A percentile compares a stretch with the other conserved stretches of the same genome.
Evolutionary conservation across 1,140 invertebrate genomes (phyloP).

Genomic region (Drosophila pallidifrons): DNA sequence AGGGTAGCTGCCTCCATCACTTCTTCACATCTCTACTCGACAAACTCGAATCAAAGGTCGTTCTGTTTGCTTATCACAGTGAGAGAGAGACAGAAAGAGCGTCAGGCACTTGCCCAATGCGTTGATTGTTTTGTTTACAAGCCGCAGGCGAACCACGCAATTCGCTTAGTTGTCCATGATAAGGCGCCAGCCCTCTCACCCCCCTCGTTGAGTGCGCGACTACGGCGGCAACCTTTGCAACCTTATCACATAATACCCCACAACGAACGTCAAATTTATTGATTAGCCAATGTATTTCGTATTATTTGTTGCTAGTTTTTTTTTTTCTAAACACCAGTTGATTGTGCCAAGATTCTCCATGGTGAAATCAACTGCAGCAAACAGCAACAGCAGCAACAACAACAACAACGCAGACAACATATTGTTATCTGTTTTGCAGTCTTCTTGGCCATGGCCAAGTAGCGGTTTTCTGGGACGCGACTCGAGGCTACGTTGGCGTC

Average conservation of each 20-base stretch:
- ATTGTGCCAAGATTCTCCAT: slow-evolving; percentile 34
- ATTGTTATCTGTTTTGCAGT: slow-evolving; percentile 65
- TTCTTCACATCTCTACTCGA: background rate
- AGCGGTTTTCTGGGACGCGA: slow-evolving; percentile 65
- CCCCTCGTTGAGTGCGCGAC: background rate
- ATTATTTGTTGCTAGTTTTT: slow-evolving; percentile 9
- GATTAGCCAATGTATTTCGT: slow-evolving; percentile 42
- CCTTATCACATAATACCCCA: slow-evolving; percentile 41
- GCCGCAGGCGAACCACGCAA: slow-evolving; percentile 63
- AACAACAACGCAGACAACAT: slow-evolving; percentile 23
- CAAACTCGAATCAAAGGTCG: slow-evolving; percentile 60
- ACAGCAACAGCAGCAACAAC: slow-evolving; percentile 2
- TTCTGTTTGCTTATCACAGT: slow-evolving; percentile 32
- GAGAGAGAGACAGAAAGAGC: background rate
- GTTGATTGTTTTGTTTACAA: slow-evolving; percentile 74
- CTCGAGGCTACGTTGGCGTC: slow-evolving; percentile 46
- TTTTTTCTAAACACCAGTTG: slow-evolving; percentile 23
- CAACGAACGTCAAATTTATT: slow-evolving; percentile 54
- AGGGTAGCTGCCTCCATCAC: slow-evolving; percentile 2
- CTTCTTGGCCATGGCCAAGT: slow-evolving; percentile 48
- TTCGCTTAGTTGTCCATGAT: slow-evolving; percentile 62
- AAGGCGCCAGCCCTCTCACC: slow-evolving; percentile 27
- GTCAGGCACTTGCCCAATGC: slow-evolving; percentile 35
- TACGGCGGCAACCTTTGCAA: slow-evolving; percentile 2
- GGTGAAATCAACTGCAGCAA: slow-evolving; percentile 54